phyloP scores from a whole-genome alignment of 2,797 vertebrate species.

The Acrossocheilus fasciatus region DNA sequence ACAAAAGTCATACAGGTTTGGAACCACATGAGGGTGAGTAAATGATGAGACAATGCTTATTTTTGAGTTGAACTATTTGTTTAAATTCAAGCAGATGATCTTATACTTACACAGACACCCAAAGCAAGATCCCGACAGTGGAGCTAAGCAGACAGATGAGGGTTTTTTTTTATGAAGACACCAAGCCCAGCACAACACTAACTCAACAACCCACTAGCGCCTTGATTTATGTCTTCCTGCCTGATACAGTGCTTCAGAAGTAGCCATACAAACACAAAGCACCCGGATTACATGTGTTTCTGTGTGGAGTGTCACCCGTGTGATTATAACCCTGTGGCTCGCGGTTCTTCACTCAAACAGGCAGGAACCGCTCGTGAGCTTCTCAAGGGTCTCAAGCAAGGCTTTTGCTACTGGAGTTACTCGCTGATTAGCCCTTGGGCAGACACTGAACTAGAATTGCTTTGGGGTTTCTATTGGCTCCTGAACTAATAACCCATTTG shows the following conservation, averaged over 20 bases:
- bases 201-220: constrained; percentile 1
- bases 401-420: constrained; percentile 5
- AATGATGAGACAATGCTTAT: background rate
- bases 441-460: constrained; percentile 10
- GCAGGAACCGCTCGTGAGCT: background rate
- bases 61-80: background rate
- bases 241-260: constrained; percentile 1
- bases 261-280: constrained; percentile 9
- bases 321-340: constrained; percentile 16
- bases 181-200: background rate
- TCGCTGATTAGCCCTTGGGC: constrained; percentile 29
- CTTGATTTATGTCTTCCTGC: constrained; percentile 34
- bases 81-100: background rate
- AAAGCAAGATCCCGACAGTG: background rate
- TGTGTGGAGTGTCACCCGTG: background rate
- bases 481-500: constrained; percentile 43
- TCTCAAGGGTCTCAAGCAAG: constrained; percentile 6
- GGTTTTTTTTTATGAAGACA: background rate
- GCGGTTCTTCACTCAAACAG: background rate
- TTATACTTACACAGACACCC: background rate
- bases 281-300: background rate
- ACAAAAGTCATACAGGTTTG: background rate
- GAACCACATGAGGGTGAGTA: background rate
- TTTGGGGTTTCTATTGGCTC: constrained; percentile 35
- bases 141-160: constrained; percentile 15